These are phyloP conservation scores for Coregonus sp. DNA, from an alignment of 2,797 vertebrate genomes.

Conservation along the genomic window DNA sequence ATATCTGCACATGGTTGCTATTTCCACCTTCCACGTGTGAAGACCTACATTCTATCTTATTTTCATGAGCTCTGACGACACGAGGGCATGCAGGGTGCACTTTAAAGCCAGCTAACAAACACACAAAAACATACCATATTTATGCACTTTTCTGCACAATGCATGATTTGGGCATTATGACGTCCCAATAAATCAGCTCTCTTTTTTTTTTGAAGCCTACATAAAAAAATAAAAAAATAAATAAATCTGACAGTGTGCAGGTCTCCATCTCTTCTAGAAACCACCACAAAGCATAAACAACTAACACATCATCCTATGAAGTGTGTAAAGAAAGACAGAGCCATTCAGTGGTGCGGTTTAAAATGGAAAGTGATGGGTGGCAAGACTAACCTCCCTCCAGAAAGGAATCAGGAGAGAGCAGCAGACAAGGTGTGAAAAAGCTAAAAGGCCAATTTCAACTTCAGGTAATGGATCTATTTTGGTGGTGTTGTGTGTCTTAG, in stretches of 20 bases:
- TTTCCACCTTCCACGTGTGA: neutral
- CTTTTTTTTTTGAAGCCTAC: neutral
- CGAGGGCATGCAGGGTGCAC: neutral
- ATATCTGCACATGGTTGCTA: neutral
- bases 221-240: too few species aligned
- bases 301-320: neutral
- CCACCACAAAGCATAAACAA: neutral
- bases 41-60: neutral
- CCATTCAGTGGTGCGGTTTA: too few species aligned
- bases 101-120: neutral
- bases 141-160: neutral
- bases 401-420: neutral
- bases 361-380: conserved; percentile 1
- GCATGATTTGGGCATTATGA: neutral
- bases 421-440: neutral
- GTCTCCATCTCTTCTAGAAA: neutral
- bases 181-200: too few species aligned
- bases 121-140: neutral
- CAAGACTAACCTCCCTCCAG: neutral
- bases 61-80: neutral
- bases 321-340: neutral
- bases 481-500: neutral
- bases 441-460: neutral
- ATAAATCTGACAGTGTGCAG: too few species aligned
- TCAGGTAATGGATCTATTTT: neutral